Evolutionary conservation across 2,888 invertebrate genomes (phyloP), one percentile per base, ranked within the genome.

Genomic region (Actias luna): DNA sequence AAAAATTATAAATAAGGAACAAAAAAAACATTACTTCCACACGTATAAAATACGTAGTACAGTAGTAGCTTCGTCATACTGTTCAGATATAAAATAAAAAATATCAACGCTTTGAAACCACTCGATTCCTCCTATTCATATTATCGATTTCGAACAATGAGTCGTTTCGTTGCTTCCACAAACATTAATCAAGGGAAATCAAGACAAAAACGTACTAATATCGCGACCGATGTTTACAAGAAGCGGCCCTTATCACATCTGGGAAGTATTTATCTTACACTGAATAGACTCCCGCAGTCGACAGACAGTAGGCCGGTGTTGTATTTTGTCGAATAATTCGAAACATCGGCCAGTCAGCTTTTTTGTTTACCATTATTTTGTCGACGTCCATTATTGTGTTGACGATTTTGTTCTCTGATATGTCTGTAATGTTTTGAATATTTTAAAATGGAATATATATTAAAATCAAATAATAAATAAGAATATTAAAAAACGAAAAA

Each of bases 291-390:
- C 70, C 42, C 55, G 67, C 85, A 84, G 84, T 81, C 87, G 88
- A 88, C 87, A 84, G 84, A 88, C 87, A 78, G 80, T 22, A 33
- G 33, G 33, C 22, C n/a, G 77, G 74, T 73, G 75, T 75, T 78
- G 71, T 80, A 80, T 85, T 86, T 82, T 84, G 85, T 84, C 84
- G 80, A 85, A 82, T 85, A 85, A 84, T 77, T 58, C 31, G 22
- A 29, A 29, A 29, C 29, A 55, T 29, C n/a, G 27, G 29, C 14
- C 39, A 22, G 46, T 82, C 33, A 31, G 22, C 55, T 42, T 58
- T 42, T 62, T 78, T 76, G 75, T 80, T 75, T 77, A 74, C 63
- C 66, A 16, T n/a, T 29, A 14, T 29, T n/a, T 50, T 50, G 25
- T 50, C 10, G 16, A 12, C 4, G 22, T 12, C 25, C 12, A 50